Conservation (phyloP, 2,797 vertebrate species). For the Poecilia wingei region DNA sequence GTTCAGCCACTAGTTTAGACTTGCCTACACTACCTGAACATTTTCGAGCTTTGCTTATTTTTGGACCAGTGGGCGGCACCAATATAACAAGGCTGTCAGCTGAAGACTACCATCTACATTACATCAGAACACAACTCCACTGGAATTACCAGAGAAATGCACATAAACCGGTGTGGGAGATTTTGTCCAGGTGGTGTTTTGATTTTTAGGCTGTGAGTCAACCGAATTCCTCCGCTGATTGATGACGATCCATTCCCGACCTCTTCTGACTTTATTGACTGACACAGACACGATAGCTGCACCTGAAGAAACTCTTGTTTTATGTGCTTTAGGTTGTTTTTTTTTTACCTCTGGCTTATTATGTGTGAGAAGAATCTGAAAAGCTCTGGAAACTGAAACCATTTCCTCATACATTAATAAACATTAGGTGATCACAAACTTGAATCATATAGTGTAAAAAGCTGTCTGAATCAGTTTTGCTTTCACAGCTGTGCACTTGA, state of each 20-base stretch:
- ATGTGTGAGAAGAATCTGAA: constrained; percentile 8
- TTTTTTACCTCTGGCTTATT: constrained; percentile 18
- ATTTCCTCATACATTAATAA: background rate
- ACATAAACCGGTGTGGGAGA: constrained; percentile 2
- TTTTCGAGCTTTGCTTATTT: constrained; percentile 10
- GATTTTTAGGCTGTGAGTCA: constrained; percentile 52
- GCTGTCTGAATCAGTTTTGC: background rate
- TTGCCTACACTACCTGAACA: constrained; percentile 18
- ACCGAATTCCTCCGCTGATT: constrained; percentile 45
- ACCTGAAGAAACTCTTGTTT: constrained; percentile 29
- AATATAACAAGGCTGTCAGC: constrained; percentile 13
- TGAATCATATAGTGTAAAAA: background rate
- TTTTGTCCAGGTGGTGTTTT: constrained; percentile 42
- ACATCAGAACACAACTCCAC: constrained; percentile 39
- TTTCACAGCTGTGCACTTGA: constrained; percentile 4
- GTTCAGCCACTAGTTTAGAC: constrained; percentile 28
- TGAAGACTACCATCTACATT: constrained; percentile 41
- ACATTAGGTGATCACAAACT: background rate
- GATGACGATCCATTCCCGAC: constrained; percentile 40
- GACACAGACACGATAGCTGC: constrained; percentile 35
- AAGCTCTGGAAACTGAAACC: background rate
- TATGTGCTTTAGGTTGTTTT: constrained; percentile 38
- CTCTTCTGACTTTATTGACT: constrained; percentile 26
- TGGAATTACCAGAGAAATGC: constrained; percentile 37
- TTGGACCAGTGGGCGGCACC: constrained; percentile 32